Evolutionary conservation across 2,113 vertebrate genomes (phyloP).

Genomic region (Carassius carassius): DNA sequence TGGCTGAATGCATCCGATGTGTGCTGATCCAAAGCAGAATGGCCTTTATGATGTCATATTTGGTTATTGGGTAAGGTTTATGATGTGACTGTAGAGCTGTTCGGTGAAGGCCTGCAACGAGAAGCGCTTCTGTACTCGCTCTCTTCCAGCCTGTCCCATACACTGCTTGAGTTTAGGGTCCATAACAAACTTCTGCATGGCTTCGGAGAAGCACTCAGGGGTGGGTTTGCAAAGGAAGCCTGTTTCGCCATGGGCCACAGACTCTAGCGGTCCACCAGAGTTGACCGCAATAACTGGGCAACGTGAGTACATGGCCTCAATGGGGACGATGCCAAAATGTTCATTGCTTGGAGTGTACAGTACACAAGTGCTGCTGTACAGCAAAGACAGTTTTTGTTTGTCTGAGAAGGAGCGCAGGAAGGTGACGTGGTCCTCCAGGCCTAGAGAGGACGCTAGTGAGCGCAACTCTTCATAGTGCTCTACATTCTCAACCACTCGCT

Average conservation of each 20-base stretch:
- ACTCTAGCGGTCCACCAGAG: conserved; percentile 94
- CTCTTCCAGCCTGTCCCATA: conserved; percentile 89
- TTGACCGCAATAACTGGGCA: conserved; percentile 92
- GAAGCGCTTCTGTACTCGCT: conserved; percentile 85
- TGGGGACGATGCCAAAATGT: conserved; percentile 95
- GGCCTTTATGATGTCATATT: conserved; percentile 24
- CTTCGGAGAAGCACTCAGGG: conserved; percentile 81
- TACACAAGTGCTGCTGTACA: conserved; percentile 80
- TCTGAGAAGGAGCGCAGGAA: conserved; percentile 93
- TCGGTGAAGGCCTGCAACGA: conserved; percentile 88
- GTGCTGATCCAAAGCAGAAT: background rate
- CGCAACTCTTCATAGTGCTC: conserved; percentile 88
- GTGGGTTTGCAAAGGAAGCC: conserved; percentile 89
- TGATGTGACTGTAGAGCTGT: conserved; percentile 84
- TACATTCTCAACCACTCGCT: conserved; percentile 87
- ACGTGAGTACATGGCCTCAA: conserved; percentile 94
- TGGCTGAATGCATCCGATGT: background rate
- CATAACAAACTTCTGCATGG: conserved; percentile 85
- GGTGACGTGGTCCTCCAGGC: conserved; percentile 78
- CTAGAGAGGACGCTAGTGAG: conserved; percentile 70
- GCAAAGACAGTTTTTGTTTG: conserved; percentile 85
- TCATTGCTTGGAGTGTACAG: conserved; percentile 96
- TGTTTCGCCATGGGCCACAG: conserved; percentile 82
- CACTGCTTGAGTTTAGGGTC: conserved; percentile 81
- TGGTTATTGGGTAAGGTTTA: conserved; percentile 77